These are phyloP conservation scores for Tribolium madens DNA, from an alignment of 1,140 invertebrate genomes.

Conservation along the genomic window DNA sequence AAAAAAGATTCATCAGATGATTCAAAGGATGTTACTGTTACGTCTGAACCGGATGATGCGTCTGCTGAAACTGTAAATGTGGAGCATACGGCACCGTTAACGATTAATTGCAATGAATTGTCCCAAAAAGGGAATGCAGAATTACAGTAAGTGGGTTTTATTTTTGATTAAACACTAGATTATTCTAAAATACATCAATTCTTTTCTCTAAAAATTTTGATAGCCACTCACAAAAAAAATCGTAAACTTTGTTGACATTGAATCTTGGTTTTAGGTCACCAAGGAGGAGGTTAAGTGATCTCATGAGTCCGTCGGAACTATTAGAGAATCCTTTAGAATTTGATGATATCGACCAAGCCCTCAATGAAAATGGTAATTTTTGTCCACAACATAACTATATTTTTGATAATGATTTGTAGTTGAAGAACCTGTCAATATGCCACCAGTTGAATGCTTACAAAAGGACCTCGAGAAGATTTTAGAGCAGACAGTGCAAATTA, in stretches of 20 bases:
- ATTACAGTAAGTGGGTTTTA: slow-evolving; percentile 46
- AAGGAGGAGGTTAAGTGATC: slow-evolving; percentile 56
- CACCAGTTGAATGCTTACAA: slow-evolving; percentile 71
- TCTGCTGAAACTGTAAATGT: background rate
- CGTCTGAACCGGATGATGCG: background rate
- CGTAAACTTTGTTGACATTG: too few species aligned
- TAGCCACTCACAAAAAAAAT: too few species aligned
- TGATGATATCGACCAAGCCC: slow-evolving; percentile 63
- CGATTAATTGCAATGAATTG: slow-evolving; percentile 60
- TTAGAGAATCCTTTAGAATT: slow-evolving; percentile 61
- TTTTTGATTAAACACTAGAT: too few species aligned
- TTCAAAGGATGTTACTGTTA: background rate
- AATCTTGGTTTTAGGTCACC: slow-evolving; percentile 53
- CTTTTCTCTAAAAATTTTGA: too few species aligned
- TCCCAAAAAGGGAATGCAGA: slow-evolving; percentile 10
- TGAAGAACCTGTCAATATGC: background rate
- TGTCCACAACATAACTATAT: background rate
- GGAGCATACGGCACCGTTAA: slow-evolving; percentile 46
- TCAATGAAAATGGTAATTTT: slow-evolving; percentile 60
- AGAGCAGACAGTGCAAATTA: slow-evolving; percentile 69
- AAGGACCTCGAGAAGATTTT: slow-evolving; percentile 72
- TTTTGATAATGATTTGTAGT: background rate
- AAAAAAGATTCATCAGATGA: slow-evolving; percentile 8
- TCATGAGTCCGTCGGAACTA: slow-evolving; percentile 63
- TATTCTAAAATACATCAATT: too few species aligned